Percentiles rank a stretch among this genome's conserved stretches.
These are phyloP conservation scores for Brachirus orientalis DNA, from an alignment of 2,113 vertebrate species.

Conservation along the genomic window DNA sequence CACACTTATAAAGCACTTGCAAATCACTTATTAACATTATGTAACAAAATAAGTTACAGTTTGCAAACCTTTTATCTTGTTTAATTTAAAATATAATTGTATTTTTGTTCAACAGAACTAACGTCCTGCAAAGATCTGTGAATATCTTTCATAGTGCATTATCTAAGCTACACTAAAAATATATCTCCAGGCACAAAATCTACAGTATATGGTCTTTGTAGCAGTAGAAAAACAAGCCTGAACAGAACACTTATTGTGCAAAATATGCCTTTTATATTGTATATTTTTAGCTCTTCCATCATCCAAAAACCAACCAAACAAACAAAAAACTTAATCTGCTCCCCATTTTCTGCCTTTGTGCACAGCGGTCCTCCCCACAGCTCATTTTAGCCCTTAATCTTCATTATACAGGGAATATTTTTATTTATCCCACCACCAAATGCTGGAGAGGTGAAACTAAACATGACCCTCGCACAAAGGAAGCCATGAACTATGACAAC, in stretches of 20 bases:
- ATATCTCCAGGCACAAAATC: background rate
- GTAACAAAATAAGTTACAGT: too few species aligned
- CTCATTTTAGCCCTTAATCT: slow-evolving; percentile 11
- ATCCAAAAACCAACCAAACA: background rate
- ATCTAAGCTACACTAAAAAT: background rate
- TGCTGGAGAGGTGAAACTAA: slow-evolving; percentile 1
- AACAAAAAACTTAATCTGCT: slow-evolving; percentile 2
- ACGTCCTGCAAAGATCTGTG: too few species aligned
- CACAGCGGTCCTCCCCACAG: background rate
- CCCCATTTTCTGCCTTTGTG: too few species aligned
- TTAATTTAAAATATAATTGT: too few species aligned
- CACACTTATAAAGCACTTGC: too few species aligned
- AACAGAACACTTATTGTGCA: background rate
- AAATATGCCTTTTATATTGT: background rate
- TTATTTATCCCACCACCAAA: slow-evolving; percentile 1
- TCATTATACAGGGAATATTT: slow-evolving; percentile 13
- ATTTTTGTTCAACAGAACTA: too few species aligned
- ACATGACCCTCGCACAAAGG: background rate
- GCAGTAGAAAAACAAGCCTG: background rate
- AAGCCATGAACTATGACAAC: background rate
- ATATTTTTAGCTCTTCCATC: slow-evolving; percentile 7
- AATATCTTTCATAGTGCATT: background rate
- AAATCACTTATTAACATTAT: too few species aligned
- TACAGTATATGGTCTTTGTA: background rate
- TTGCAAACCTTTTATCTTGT: too few species aligned